Conservation (phyloP, 2,113 vertebrate species). For the Odontophorus gujanensis region DNA sequence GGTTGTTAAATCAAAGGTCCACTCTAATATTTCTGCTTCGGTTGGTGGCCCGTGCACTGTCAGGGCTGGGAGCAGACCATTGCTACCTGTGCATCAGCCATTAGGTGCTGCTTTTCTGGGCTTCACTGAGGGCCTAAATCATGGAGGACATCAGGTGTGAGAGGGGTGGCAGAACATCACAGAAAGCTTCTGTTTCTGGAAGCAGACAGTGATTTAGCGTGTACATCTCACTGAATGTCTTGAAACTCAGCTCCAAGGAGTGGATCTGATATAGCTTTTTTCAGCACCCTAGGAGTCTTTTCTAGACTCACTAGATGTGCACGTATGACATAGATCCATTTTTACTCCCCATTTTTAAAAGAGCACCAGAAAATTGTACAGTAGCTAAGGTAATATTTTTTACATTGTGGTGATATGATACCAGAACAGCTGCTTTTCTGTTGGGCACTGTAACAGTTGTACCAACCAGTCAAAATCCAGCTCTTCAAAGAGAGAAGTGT, state of each 20-base stretch:
- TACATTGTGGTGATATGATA: background rate
- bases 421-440: conserved; percentile 50
- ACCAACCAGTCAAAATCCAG: conserved; percentile 27
- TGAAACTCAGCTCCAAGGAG: background rate
- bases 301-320: conserved; percentile 43
- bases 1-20: background rate
- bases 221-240: background rate
- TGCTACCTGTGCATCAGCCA: background rate
- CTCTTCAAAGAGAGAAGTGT: background rate
- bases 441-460: conserved; percentile 22
- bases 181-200: background rate
- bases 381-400: conserved; percentile 65
- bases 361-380: conserved; percentile 59
- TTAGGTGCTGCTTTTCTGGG: background rate
- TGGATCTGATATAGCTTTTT: background rate
- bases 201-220: background rate
- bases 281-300: conserved; percentile 34
- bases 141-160: background rate
- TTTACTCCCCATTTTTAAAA: conserved; percentile 44
- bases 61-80: background rate
- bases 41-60: background rate
- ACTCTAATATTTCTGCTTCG: background rate
- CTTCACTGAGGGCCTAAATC: background rate
- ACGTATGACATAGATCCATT: conserved; percentile 35
- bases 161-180: background rate